Evolutionary conservation across 2,888 invertebrate genomes (phyloP).

Genomic region (Drosophila formosana): DNA sequence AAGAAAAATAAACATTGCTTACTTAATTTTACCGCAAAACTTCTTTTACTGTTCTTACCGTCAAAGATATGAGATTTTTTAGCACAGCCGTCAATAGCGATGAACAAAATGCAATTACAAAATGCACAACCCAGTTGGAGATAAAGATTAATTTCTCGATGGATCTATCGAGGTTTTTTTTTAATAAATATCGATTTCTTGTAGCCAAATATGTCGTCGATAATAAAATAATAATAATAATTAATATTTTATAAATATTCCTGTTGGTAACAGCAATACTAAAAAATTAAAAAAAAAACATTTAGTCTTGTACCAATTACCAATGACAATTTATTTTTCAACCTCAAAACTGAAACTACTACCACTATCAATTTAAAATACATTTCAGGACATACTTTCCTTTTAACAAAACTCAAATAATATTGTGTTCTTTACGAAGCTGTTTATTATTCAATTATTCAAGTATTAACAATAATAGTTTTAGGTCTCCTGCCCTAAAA

Average conservation of each 20-base stretch:
- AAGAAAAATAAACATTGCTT: neutral
- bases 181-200: no score
- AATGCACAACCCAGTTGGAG: neutral
- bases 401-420: neutral
- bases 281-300: no score
- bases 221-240: no score
- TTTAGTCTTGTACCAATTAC: no score
- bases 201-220: no score
- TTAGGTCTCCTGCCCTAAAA: slow-evolving; percentile 61
- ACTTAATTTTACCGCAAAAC: slow-evolving; percentile 5
- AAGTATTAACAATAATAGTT: neutral
- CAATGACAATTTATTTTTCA: neutral
- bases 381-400: neutral
- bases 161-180: neutral
- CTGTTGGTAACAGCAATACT: neutral
- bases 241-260: neutral
- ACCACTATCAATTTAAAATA: neutral
- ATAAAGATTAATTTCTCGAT: neutral
- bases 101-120: neutral
- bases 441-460: slow-evolving; percentile 1
- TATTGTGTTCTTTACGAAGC: neutral
- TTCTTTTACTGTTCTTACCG: slow-evolving; percentile 20
- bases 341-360: neutral
- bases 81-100: slow-evolving; percentile 2
- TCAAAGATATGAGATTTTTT: neutral